phyloP scores from a whole-genome alignment of 2,888 invertebrate species.

The Chloroclysta siterata region DNA sequence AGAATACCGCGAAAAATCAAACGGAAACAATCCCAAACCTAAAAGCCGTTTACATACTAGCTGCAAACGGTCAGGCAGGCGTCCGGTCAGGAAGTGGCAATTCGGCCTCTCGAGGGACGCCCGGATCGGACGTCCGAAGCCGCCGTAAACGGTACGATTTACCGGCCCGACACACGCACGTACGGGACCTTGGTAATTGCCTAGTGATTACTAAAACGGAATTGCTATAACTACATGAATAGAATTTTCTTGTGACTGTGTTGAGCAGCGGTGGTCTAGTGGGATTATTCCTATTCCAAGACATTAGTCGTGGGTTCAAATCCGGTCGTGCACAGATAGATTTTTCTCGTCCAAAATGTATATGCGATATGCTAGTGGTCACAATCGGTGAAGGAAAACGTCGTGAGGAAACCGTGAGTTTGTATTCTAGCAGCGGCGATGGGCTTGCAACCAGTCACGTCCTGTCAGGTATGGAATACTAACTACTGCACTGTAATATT shows the following conservation, averaged over 20 bases:
- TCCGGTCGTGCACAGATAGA: not conserved
- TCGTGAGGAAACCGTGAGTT: too few relatives aligned
- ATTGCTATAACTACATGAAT: not conserved
- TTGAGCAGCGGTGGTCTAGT: not conserved
- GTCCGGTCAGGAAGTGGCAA: slow-evolving; percentile 38
- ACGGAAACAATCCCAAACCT: not conserved
- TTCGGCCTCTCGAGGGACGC: slow-evolving; percentile 29
- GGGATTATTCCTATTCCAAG: too few relatives aligned
- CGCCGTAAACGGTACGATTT: slow-evolving; percentile 22
- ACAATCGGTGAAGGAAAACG: too few relatives aligned
- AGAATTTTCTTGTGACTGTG: not conserved
- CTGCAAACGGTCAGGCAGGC: slow-evolving; percentile 17
- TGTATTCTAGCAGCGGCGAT: too few relatives aligned
- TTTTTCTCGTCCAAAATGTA: too few relatives aligned
- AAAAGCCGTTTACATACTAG: slow-evolving; percentile 7
- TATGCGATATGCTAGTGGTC: too few relatives aligned
- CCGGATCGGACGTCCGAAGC: slow-evolving; percentile 12
- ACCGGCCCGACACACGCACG: slow-evolving; percentile 21
- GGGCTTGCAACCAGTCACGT: too few relatives aligned
- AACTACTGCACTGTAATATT: too few relatives aligned
- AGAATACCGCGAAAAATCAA: not conserved
- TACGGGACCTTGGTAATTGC: slow-evolving; percentile 15
- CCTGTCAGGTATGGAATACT: too few relatives aligned
- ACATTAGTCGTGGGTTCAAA: not conserved
- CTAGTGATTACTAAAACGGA: slow-evolving; percentile 10